These are phyloP conservation scores for Idris sp. DNA, from an alignment of 1,140 invertebrate species.

Conservation along the genomic window DNA sequence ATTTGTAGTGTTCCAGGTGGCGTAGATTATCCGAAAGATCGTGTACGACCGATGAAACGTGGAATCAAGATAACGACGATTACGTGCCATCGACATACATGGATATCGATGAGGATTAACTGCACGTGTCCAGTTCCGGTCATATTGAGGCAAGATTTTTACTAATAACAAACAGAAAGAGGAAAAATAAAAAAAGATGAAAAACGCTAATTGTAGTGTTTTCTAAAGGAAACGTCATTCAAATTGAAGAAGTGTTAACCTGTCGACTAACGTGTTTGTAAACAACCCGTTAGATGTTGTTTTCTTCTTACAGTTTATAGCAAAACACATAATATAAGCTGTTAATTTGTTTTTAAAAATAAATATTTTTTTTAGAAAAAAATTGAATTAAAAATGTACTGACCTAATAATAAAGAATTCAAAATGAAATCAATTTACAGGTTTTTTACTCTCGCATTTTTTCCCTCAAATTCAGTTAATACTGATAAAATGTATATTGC, in stretches of 20 bases:
- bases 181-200: slow-evolving; percentile 4
- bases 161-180: neutral
- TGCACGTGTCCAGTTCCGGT: slow-evolving; percentile 44
- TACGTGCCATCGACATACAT: slow-evolving; percentile 54
- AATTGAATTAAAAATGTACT: no score
- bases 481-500: no score
- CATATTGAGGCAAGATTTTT: slow-evolving; percentile 1
- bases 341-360: no score
- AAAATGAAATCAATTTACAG: no score
- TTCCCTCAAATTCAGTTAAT: no score
- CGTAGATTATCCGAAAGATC: slow-evolving; percentile 65
- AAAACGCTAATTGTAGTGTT: slow-evolving; percentile 18
- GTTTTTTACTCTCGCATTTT: no score
- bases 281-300: slow-evolving; percentile 13
- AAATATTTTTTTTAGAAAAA: no score
- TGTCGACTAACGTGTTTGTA: slow-evolving; percentile 8
- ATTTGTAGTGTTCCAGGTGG: slow-evolving; percentile 63
- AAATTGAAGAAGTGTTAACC: slow-evolving; percentile 16
- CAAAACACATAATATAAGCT: no score
- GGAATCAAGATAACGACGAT: slow-evolving; percentile 53
- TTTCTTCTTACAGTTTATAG: no score
- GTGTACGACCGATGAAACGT: slow-evolving; percentile 52
- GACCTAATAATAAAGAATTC: no score
- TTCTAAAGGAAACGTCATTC: slow-evolving; percentile 21
- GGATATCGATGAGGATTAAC: slow-evolving; percentile 50